These are phyloP conservation scores for Drosophila anomelani DNA, from an alignment of 2,888 invertebrate genomes.

Conservation along the genomic window DNA sequence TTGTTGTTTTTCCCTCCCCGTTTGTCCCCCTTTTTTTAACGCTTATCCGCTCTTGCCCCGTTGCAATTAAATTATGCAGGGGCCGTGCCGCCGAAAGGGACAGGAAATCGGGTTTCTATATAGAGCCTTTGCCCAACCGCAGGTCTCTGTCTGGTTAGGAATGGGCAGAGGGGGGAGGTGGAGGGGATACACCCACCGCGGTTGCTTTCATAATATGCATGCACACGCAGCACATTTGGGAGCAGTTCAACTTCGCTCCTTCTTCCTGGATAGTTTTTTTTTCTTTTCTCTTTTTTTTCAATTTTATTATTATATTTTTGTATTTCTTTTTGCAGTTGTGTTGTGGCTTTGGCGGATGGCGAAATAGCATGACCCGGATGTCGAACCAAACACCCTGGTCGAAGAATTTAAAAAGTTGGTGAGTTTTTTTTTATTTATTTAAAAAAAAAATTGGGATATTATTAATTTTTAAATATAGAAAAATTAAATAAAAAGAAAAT, in stretches of 20 bases:
- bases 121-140: conserved; percentile 28
- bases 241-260: conserved; percentile 58
- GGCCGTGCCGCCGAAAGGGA: conserved; percentile 16
- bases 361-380: conserved; percentile 33
- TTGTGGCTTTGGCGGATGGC: conserved; percentile 14
- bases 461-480: not conserved
- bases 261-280: conserved; percentile 16
- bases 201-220: conserved; percentile 40
- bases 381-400: conserved; percentile 18
- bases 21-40: conserved; percentile 22
- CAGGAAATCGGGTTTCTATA: conserved; percentile 12
- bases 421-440: not conserved
- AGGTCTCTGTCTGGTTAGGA: conserved; percentile 37
- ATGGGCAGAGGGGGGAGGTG: not conserved
- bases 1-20: conserved; percentile 2
- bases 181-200: not conserved
- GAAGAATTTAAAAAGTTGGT: not conserved
- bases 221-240: conserved; percentile 75
- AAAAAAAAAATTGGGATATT: not conserved
- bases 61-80: conserved; percentile 70
- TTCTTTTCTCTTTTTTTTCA: not conserved
- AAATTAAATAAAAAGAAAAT: no score
- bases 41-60: conserved; percentile 50
- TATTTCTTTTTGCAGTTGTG: not conserved
- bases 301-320: not conserved